A percentile compares a stretch with the other conserved stretches of the same genome.
Conservation (phyloP, 2,888 invertebrate species). For the Trichogramma dendrolimi region DNA sequence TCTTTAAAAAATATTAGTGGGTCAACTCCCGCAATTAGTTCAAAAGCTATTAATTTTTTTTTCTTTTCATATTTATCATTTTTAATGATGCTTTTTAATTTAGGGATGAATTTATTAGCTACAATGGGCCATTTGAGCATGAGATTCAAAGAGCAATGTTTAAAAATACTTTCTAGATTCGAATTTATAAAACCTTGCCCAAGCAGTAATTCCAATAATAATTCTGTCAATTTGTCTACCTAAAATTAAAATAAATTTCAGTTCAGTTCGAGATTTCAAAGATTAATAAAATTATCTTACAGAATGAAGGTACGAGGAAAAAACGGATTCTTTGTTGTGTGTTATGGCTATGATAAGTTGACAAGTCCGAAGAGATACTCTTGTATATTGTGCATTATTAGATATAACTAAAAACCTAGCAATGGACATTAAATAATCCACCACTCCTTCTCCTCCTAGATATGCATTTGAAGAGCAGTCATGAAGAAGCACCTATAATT, state of each 20-base stretch:
- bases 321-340: conserved; percentile 47
- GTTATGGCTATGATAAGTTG: conserved; percentile 49
- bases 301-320: conserved; percentile 48
- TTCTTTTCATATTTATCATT: conserved; percentile 40
- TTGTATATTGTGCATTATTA: conserved; percentile 49
- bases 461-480: conserved; percentile 47
- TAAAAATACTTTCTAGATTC: conserved; percentile 46
- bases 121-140: conserved; percentile 50
- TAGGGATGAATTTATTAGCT: conserved; percentile 47
- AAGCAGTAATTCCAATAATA: conserved; percentile 45
- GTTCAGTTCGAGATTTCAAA: background rate
- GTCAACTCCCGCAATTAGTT: conserved; percentile 45
- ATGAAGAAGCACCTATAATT: conserved; percentile 44
- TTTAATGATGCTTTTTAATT: conserved; percentile 41
- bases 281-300: conserved; percentile 34
- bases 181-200: conserved; percentile 48
- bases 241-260: conserved; percentile 27
- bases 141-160: conserved; percentile 47
- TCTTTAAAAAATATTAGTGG: conserved; percentile 44
- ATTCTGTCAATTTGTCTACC: conserved; percentile 50
- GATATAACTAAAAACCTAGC: conserved; percentile 48
- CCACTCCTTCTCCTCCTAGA: conserved; percentile 47
- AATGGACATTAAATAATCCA: conserved; percentile 48
- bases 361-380: conserved; percentile 48
- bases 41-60: conserved; percentile 43